Evolutionary conservation across 2,113 vertebrate species (phyloP).

Genomic region (Notothenia rossii): DNA sequence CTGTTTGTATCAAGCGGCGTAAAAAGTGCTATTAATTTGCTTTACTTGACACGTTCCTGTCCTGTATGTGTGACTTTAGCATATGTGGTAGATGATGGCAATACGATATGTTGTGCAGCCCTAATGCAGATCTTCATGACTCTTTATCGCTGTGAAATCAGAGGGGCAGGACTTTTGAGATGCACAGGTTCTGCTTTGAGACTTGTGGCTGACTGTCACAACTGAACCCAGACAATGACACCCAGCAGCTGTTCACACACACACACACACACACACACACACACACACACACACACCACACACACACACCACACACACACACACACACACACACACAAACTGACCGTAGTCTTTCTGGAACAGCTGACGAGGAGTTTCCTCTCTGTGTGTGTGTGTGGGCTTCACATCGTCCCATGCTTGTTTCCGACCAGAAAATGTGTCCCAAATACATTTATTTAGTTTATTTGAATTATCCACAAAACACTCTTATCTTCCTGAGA

Average conservation of each 20-base stretch:
- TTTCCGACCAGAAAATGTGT: background rate
- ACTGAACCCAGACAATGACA: background rate
- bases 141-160: background rate
- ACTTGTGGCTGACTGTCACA: no score
- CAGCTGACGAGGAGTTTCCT: slow-evolving; percentile 34
- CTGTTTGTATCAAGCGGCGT: no score
- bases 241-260: slow-evolving; percentile 16
- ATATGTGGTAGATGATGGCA: no score
- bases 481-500: background rate
- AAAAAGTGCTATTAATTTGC: no score
- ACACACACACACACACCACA: slow-evolving; percentile 1
- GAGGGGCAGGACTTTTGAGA: background rate
- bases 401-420: background rate
- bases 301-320: slow-evolving; percentile 16
- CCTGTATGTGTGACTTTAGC: no score
- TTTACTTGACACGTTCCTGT: no score
- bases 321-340: slow-evolving; percentile 10
- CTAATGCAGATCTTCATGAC: background rate
- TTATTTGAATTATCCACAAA: background rate
- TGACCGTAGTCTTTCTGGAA: slow-evolving; percentile 5
- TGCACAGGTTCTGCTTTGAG: background rate
- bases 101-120: no score
- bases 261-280: background rate
- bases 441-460: background rate
- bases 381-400: background rate